Evolutionary conservation across 2,797 vertebrate genomes (phyloP).

Genomic region (Fistularia commersonii): DNA sequence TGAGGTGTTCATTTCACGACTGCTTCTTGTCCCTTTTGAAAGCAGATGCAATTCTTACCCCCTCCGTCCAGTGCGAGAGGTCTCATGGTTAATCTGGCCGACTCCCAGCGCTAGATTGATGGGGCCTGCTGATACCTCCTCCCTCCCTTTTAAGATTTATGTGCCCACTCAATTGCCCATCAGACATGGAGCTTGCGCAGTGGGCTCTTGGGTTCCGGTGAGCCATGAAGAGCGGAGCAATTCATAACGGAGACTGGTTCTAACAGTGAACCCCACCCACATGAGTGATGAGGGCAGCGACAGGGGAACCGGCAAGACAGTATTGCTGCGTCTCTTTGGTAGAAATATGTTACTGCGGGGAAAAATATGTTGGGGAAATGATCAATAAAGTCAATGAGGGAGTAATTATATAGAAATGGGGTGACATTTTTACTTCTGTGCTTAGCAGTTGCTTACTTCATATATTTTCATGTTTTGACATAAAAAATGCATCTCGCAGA

Average conservation of each 20-base stretch:
- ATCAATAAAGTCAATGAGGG: no score
- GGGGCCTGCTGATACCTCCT: slow-evolving; percentile 43
- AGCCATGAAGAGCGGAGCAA: slow-evolving; percentile 40
- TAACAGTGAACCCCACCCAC: slow-evolving; percentile 48
- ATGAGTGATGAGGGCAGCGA: slow-evolving; percentile 51
- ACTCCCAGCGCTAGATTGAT: slow-evolving; percentile 53
- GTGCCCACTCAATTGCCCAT: slow-evolving; percentile 62
- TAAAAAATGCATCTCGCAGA: no score
- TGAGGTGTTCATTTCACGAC: slow-evolving; percentile 2
- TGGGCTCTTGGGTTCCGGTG: slow-evolving; percentile 34
- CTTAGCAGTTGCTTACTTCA: no score
- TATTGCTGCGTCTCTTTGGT: not conserved
- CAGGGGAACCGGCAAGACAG: slow-evolving; percentile 25
- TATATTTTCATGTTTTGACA: no score
- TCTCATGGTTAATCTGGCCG: slow-evolving; percentile 45
- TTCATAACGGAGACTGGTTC: slow-evolving; percentile 55
- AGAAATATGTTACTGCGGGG: no score
- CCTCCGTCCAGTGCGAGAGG: slow-evolving; percentile 5
- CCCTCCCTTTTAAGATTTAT: slow-evolving; percentile 61
- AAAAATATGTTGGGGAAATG: no score
- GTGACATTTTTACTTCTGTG: no score
- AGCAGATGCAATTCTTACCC: slow-evolving; percentile 5
- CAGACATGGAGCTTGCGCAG: slow-evolving; percentile 62
- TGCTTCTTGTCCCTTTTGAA: slow-evolving; percentile 18
- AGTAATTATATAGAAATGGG: no score